Base-by-base conservation (phyloP, 1,140 invertebrate species). In the Drosophila punjabiensis region DNA sequence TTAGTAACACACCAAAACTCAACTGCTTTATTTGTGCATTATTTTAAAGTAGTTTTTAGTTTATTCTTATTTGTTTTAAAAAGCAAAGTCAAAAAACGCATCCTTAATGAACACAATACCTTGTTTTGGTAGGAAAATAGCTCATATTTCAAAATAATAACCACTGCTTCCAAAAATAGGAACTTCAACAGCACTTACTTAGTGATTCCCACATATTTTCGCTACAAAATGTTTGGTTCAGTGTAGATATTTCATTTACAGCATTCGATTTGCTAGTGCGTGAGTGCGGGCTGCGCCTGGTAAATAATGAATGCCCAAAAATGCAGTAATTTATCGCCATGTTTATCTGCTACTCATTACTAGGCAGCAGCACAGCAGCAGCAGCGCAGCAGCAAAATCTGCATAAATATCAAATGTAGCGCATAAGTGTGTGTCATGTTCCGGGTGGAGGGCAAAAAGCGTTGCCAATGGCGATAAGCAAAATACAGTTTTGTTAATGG, bases 281-380 rank as follows among this genome's bases (percentile, higher is more conserved):
- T 50, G 45, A 18, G 58, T 39, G 24, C 37, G 35, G 50, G 18
- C 63, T 82, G 69, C 59, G 63, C 66, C 75, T 71, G 53, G 69
- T 66, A 79, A 85, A 81, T 88, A 84, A 84, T 81, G 69, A 76
- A 77, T 77, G 70, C 68, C 77, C 85, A 82, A 85, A 79, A 88
- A 80, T 79, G 70, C 63, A 84, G 79, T 88, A 79, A 88, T 88
- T 88, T 88, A 88, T 88, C 79, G 81, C 50, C 74, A 76, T 83
- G 85, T 88, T 88, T 88, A 88, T 88, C 85, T 89, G 66, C 50
- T 76, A 76, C 84, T 79, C 66, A 71, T 79, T 79, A 79, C 76
- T 59, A 52, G 61, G 70, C 76, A 76, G 59, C 35, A 71, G 37
- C 47, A 33, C 62, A 59, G 56, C 66, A 56, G 48, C 45, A 47